phyloP scores from a whole-genome alignment of 2,797 vertebrate genomes.

The Pantherophis vulpinus region DNA sequence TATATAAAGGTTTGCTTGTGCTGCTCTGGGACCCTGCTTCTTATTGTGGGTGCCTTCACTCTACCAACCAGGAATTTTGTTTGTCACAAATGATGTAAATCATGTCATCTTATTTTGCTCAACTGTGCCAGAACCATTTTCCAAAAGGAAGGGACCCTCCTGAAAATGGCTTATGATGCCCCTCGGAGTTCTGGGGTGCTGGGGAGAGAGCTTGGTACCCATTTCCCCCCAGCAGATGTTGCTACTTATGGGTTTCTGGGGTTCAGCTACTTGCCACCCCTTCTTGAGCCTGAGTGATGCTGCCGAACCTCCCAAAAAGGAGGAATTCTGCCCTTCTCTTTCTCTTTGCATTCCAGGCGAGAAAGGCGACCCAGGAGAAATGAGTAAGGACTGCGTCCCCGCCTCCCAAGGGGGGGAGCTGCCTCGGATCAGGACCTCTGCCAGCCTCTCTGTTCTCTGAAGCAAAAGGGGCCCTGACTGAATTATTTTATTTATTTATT shows the following conservation, averaged over 20 bases:
- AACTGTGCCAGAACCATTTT: no score
- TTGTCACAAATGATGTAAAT: no score
- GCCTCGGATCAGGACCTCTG: background rate
- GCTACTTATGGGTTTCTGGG: background rate
- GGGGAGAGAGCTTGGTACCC: background rate
- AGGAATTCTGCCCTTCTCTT: no score
- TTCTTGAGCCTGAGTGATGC: background rate
- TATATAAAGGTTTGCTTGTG: fast-evolving
- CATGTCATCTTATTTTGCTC: no score
- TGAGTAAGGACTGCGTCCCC: background rate
- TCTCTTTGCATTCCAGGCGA: background rate
- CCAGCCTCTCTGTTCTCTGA: background rate
- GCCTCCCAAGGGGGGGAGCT: no score
- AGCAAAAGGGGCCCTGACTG: background rate
- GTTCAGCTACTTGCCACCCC: no score
- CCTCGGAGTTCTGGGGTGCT: no score
- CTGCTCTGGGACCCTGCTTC: background rate
- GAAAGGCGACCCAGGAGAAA: background rate
- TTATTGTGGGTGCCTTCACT: no score
- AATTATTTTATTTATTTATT: no score
- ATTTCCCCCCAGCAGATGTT: background rate
- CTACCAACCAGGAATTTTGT: no score
- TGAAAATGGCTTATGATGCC: no score
- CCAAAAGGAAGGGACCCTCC: no score
- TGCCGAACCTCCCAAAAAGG: fast-evolving